Evolutionary conservation across 2,888 invertebrate species (phyloP), one percentile per base, ranked within the genome.

Genomic region (Dasypolia templi): DNA sequence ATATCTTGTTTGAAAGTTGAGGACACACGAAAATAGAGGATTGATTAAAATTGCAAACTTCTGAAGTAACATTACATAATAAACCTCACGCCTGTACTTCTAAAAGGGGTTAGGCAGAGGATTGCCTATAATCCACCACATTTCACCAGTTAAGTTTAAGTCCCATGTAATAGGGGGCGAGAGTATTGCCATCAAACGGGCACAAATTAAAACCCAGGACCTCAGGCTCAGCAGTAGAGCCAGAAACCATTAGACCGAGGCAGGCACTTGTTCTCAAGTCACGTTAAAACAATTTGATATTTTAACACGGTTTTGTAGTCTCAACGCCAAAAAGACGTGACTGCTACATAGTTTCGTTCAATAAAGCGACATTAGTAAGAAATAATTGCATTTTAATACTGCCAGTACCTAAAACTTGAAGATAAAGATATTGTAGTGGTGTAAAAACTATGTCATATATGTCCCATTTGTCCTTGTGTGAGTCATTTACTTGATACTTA

Each of bases 381-480:
- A 46, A 75, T 69, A 65, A 82, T 56, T 39, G 63, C 26, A 56
- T 35, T 79, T 64, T 66, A 81, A 63, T 76, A 78, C 51, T 39
- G 26, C 17, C 35, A 76, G 19, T 74, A 62, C n/a, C n/a, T n/a
- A n/a, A 62, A 58, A 63, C 39, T 66, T 14, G 44, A 81, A 75
- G 63, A 82, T 71, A 77, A 77, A 76, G 49, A 72, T 65, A 81
- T 80, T 75, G 71, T 75, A 55, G 65, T 71, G 76, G 61, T 68
- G 58, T 74, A 77, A 82, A 74, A 80, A 79, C 64, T 65, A 81
- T 83, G 79, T 77, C 74, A 77, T 67, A 69, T 77, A 81, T 76
- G 78, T 67, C 59, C 49, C 71, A 64, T 49, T 83, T 82, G 86
- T 80, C 84, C 83, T 82, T 75, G 85, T 79, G 74, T 81, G 81